Base-by-base conservation (phyloP, 23 tunicate genomes). In the Botrylloides violaceus region DNA sequence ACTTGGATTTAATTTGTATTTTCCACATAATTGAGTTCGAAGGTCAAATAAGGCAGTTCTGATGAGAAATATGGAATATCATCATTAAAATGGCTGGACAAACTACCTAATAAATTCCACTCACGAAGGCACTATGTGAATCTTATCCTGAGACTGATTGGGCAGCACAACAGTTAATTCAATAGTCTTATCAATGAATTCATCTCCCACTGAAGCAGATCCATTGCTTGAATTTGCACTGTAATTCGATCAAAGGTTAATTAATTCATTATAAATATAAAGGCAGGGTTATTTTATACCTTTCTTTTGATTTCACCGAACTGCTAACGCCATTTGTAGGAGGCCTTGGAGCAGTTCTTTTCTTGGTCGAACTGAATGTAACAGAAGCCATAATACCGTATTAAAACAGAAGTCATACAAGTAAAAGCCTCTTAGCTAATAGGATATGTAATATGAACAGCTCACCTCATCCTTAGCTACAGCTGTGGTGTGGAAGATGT, bases 331-430 rank as follows among this genome's bases (percentile, higher is more conserved):
- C 65, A 25, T 60, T 18, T 18, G 29, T 18, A 60, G 74, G 74
- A 37, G 74, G 74, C 47, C 32, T 68, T 43, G 74, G 74, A 37
- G 74, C 74, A n/a, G 74, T 56, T 37, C 74, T 38, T 36, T 68
- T 68, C 28, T 68, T 68, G 74, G 29, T 68, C 49, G 37, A 7
- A 22, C 74, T 68, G 15, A 43, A 43, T 43, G 53, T 7, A 43
- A 43, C 9, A 15, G 53, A 7, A 7, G 53, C 12, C 53, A 43
- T 43, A 15, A 43, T 7, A 43, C n/a, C n/a, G n/a, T n/a, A n/a
- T n/a, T n/a, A n/a, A n/a, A n/a, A n/a, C n/a, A n/a, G n/a, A n/a
- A n/a, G n/a, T n/a, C n/a, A n/a, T n/a, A n/a, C n/a, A n/a, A n/a
- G n/a, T n/a, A n/a, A n/a, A n/a, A n/a, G n/a, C n/a, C n/a, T n/a